Evolutionary conservation across 2,888 invertebrate genomes (phyloP).

Genomic region (Drosophila dives): DNA sequence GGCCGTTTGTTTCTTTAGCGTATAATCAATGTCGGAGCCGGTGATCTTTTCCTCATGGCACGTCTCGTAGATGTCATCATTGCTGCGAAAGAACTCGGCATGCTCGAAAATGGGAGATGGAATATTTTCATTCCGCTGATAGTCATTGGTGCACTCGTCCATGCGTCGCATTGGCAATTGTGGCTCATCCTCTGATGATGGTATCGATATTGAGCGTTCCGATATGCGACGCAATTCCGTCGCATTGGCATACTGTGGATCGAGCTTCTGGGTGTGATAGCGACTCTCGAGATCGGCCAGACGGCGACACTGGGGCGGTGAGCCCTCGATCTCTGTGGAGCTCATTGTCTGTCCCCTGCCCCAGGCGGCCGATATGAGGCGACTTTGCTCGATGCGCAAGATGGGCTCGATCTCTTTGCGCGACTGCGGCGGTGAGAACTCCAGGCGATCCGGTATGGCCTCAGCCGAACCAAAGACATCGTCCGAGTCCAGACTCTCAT

Average conservation of each 20-base stretch:
- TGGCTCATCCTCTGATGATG: conserved; percentile 91
- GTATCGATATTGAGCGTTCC: conserved; percentile 90
- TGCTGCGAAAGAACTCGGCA: conserved; percentile 87
- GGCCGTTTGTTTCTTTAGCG: conserved; percentile 78
- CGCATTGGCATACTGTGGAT: conserved; percentile 88
- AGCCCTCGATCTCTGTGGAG: conserved; percentile 91
- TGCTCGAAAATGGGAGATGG: conserved; percentile 88
- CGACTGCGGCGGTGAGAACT: conserved; percentile 91
- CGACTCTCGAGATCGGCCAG: conserved; percentile 88
- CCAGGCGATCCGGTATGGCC: conserved; percentile 89
- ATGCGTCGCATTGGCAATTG: conserved; percentile 87
- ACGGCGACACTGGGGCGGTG: conserved; percentile 90
- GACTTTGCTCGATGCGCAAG: conserved; percentile 89
- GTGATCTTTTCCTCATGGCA: conserved; percentile 85
- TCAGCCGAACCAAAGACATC: conserved; percentile 92
- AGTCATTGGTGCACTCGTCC: conserved; percentile 87
- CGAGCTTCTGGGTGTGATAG: conserved; percentile 88
- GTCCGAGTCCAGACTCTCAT: conserved; percentile 91
- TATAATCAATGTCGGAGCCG: conserved; percentile 87
- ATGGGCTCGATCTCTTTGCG: conserved; percentile 91
- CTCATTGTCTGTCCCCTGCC: conserved; percentile 90
- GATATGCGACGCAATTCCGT: conserved; percentile 90
- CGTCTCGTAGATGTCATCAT: conserved; percentile 86
- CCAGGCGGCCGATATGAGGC: conserved; percentile 89
- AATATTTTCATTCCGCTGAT: conserved; percentile 87